phyloP scores from a whole-genome alignment of 1,140 invertebrate genomes.

The Listronotus bonariensis region DNA sequence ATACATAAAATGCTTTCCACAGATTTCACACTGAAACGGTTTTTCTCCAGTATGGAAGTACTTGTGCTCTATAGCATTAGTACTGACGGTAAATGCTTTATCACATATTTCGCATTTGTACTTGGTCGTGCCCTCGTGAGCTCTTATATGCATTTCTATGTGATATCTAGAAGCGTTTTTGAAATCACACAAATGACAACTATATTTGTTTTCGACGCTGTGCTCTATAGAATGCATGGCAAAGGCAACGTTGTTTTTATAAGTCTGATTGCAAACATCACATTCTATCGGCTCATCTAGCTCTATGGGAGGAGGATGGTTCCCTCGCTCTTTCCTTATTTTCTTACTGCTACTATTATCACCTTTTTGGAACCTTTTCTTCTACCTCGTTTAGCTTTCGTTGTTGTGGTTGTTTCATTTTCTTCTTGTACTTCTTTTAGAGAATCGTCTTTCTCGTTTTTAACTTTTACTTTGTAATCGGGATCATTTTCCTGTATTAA shows the following conservation, averaged over 20 bases:
- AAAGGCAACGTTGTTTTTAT: constrained; percentile 45
- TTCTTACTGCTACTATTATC: constrained; percentile 21
- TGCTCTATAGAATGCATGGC: constrained; percentile 49
- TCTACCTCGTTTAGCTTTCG: constrained; percentile 4
- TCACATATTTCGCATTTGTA: constrained; percentile 59
- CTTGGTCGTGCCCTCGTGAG: constrained; percentile 56
- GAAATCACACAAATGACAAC: constrained; percentile 56
- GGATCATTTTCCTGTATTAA: constrained; percentile 1
- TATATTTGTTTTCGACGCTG: constrained; percentile 49
- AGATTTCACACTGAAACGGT: constrained; percentile 66
- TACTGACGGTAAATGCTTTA: constrained; percentile 58
- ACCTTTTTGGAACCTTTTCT: constrained; percentile 26
- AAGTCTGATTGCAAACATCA: constrained; percentile 47
- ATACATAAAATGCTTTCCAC: constrained; percentile 59
- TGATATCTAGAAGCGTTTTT: constrained; percentile 55
- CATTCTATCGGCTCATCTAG: constrained; percentile 45
- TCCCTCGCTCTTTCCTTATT: constrained; percentile 39
- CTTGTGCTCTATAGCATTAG: constrained; percentile 55
- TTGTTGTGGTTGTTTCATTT: neutral
- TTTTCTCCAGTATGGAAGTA: constrained; percentile 63
- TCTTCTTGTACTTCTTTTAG: neutral
- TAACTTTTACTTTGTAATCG: constrained; percentile 24
- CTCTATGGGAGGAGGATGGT: constrained; percentile 61
- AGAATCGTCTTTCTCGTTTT: neutral
- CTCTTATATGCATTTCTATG: constrained; percentile 52